Evolutionary conservation across 2,113 vertebrate species (phyloP), one percentile per base, ranked within the genome.

Genomic region (Mobula birostris): DNA sequence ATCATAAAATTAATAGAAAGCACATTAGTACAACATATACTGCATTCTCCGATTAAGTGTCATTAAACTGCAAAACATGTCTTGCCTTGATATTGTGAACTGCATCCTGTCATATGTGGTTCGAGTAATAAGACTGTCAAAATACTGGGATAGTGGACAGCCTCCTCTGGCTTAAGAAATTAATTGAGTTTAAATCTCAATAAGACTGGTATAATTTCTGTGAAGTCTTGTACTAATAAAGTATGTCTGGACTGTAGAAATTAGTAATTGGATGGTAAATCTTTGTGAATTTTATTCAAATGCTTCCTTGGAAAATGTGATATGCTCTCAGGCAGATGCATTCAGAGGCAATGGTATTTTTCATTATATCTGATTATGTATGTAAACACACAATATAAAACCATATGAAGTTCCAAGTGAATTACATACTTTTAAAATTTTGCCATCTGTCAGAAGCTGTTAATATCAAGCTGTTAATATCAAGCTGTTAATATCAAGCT

Each of bases 71-170:
- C 91, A 74, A 74, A 93, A 74, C 36, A 48, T 56, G 68, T 93
- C 68, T 93, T 93, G 91, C 72, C 68, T 48, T 48, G 68, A 74
- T 93, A 15, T 36, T 93, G 9, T 74, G 68, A 93, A 93, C 40
- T 93, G 91, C 36, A n/a, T 36, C 70, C 63, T 48, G 40, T 48
- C 15, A 56, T 63, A 74, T 74, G 36, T 93, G 12, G 68, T 92
- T 92, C 40, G 40, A 92, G 68, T 92, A 32, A 72, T 92, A 72
- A 92, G 40, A 70, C 90, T 92, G 90, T 70, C 91, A 93, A 74
- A 91, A 74, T 40, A 8, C 68, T 93, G 36, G 32, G 36, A 74
- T 74, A 56, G 68, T 93, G 40, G 21, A 36, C 40, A 93, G 48
- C 19, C 70, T 92, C 90, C 32, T 12, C 68, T 40, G 66, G 32